A percentile compares a stretch with the other conserved stretches of the same genome.
phyloP scores from a whole-genome alignment of 2,113 vertebrate genomes.

The Furnarius figulus region DNA sequence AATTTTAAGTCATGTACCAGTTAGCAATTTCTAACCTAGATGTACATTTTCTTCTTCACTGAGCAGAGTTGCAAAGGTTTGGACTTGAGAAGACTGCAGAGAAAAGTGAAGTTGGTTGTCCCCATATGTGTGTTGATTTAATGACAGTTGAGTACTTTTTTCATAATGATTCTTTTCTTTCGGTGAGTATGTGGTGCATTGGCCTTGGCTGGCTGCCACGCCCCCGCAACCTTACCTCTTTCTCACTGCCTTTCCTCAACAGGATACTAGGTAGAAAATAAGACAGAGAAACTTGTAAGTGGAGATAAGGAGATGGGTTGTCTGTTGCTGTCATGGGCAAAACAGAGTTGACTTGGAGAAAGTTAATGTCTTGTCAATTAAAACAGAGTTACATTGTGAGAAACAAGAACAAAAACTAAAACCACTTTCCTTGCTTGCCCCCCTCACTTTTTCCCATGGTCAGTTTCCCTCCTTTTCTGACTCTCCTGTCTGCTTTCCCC shows the following conservation, averaged over 20 bases:
- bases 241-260: background rate
- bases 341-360: background rate
- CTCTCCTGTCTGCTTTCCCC: background rate
- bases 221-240: accelerated
- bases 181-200: background rate
- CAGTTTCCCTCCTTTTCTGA: background rate
- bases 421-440: background rate
- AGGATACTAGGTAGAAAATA: background rate
- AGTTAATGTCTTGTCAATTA: background rate
- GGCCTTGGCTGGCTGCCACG: background rate
- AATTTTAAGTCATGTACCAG: background rate
- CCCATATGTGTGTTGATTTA: background rate
- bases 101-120: background rate
- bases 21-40: background rate
- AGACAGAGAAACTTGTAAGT: background rate
- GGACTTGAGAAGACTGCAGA: background rate
- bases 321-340: background rate
- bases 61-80: background rate
- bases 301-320: background rate
- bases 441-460: background rate
- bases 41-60: background rate
- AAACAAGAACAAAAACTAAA: background rate
- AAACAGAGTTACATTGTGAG: background rate
- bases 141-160: background rate
- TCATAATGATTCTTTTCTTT: background rate